Evolutionary conservation across 2,888 invertebrate species (phyloP).

Genomic region (Cantharis lateralis): DNA sequence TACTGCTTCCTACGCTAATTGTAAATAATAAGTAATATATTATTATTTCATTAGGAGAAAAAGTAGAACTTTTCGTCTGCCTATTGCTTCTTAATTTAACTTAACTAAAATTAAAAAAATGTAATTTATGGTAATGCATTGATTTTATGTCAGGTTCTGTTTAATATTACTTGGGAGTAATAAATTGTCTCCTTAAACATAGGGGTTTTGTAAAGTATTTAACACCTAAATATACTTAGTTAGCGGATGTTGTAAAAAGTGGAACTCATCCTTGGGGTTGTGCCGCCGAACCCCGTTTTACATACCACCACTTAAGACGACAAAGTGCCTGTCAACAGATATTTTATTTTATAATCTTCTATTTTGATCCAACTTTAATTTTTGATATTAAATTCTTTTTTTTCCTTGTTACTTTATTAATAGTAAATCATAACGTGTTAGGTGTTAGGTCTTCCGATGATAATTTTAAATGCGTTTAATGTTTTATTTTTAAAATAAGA

Average conservation of each 20-base stretch:
- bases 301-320: constrained; percentile 30
- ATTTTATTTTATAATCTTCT: constrained; percentile 21
- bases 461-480: background rate
- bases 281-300: constrained; percentile 7
- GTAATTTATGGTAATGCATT: background rate
- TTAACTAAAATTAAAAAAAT: background rate
- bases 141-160: background rate
- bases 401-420: background rate
- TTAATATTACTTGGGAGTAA: constrained; percentile 1
- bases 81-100: background rate
- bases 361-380: background rate
- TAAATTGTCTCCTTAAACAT: constrained; percentile 13
- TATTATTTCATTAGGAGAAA: too few species aligned
- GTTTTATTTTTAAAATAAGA: background rate
- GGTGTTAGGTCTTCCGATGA: background rate
- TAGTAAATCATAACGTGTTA: background rate
- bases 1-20: too few species aligned
- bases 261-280: constrained; percentile 15
- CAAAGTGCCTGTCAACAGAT: constrained; percentile 36
- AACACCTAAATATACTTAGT: constrained; percentile 41
- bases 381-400: background rate
- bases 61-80: too few species aligned
- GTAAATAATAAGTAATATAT: too few species aligned
- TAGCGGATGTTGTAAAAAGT: constrained; percentile 42
- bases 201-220: constrained; percentile 29